phyloP scores from a whole-genome alignment of 2,113 vertebrate genomes.

The Tragulus kanchil region DNA sequence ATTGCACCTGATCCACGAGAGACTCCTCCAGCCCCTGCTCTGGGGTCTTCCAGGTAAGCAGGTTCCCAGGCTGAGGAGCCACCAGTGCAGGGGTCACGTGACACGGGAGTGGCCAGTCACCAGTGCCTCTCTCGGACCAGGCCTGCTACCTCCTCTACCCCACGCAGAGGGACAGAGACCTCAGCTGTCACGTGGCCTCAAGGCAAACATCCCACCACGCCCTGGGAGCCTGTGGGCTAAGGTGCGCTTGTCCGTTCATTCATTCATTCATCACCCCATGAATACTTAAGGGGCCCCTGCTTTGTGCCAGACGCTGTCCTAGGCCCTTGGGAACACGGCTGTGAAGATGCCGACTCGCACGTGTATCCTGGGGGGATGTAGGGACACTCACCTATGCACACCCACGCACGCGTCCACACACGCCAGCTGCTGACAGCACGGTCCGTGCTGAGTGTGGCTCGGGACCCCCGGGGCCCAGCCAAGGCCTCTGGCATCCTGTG shows the following conservation, averaged over 20 bases:
- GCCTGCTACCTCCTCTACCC: not conserved
- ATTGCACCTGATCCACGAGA: not conserved
- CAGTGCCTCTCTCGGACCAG: not conserved
- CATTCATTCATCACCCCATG: not conserved
- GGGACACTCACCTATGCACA: not conserved
- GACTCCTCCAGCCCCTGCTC: not conserved
- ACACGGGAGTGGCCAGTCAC: not conserved
- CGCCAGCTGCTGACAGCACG: not conserved
- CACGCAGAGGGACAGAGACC: not conserved
- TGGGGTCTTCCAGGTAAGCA: not conserved
- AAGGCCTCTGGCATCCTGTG: slow-evolving; percentile 51
- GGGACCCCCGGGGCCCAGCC: not conserved
- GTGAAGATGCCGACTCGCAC: not conserved
- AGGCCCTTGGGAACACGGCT: not conserved
- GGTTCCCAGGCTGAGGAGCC: not conserved
- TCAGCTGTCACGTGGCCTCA: accelerated
- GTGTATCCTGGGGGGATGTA: not conserved
- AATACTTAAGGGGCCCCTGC: not conserved
- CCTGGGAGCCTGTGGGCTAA: not conserved
- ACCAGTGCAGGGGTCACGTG: not conserved
- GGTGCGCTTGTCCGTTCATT: not conserved
- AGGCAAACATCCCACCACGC: too few relatives aligned
- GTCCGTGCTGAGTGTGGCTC: accelerated
- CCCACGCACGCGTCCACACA: accelerated
- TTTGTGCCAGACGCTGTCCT: not conserved